A percentile compares a stretch with the other conserved stretches of the same genome.
Evolutionary conservation across 2,888 invertebrate genomes (phyloP).

Genomic region (Dryobota labecula): DNA sequence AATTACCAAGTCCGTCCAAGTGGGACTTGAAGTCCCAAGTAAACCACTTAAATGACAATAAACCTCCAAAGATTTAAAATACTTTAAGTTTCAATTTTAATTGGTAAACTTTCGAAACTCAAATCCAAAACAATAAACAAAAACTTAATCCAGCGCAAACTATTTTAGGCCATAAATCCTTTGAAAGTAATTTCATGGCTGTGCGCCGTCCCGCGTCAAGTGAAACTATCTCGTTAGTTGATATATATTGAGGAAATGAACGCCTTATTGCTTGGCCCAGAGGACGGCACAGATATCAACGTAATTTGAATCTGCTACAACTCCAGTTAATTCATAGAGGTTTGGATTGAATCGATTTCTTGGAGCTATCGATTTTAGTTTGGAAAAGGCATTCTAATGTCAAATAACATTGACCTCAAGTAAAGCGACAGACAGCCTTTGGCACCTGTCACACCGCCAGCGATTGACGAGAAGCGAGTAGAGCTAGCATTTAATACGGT

Average conservation of each 20-base stretch:
- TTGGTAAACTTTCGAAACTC: conserved; percentile 22
- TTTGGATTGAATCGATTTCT: conserved; percentile 27
- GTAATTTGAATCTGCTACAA: conserved; percentile 53
- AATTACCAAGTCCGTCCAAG: conserved; percentile 5
- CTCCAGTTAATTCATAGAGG: conserved; percentile 48
- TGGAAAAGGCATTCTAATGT: not conserved
- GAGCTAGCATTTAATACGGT: too few relatives aligned
- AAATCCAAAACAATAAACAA: conserved; percentile 50
- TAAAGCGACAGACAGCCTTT: too few relatives aligned
- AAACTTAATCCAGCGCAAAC: conserved; percentile 47
- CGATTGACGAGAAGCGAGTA: too few relatives aligned
- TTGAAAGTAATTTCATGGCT: conserved; percentile 62
- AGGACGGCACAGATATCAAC: conserved; percentile 39
- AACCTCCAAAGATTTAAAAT: conserved; percentile 30
- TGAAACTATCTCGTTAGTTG: conserved; percentile 59
- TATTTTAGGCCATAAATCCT: conserved; percentile 60
- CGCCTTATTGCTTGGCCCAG: conserved; percentile 49
- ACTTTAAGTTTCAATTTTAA: conserved; percentile 32
- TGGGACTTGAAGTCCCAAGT: conserved; percentile 13
- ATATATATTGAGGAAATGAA: conserved; percentile 63
- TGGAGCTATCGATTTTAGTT: conserved; percentile 2
- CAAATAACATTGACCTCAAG: not conserved
- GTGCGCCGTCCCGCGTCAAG: conserved; percentile 44
- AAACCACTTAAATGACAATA: conserved; percentile 4
- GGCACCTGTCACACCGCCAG: too few relatives aligned